Base-by-base conservation (phyloP, 2,888 invertebrate genomes). In the Microctonus hyperodae region DNA sequence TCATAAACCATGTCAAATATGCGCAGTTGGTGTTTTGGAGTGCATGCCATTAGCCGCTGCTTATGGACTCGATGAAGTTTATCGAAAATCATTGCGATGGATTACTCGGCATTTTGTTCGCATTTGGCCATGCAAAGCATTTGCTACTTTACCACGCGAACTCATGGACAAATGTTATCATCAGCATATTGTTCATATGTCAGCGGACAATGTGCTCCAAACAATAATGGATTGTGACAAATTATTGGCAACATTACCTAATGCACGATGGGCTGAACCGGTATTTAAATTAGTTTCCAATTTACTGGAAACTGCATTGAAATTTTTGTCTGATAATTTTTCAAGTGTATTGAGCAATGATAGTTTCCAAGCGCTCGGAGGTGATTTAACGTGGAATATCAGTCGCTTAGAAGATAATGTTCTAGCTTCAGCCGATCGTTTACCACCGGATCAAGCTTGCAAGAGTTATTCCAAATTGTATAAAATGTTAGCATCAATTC, bases 1-100 rank as follows among this genome's bases (percentile, higher is more conserved):
- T 83, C 97, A 98, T 81, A 92, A 93, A 91, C 97, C 97, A 0
- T 98, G 97, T 83, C 88, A 92, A 55, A 91, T 92, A 35, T 97
- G 97, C 83, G 91, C 92, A 20, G 90, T 92, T 55, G 95, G 95
- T 5, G 93, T 96, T 2, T 85, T 95, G 37, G 96, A 97, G 82
- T 94, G 96, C 70, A 87, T 97, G 75, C 93, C 95, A 0, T 86
- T 97, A 50, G 91, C 95, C 4, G 89, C 94, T 4, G 92, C 92
- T 50, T 96, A 94, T 82, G 94, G 94, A 0, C 85, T 97, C 63
- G 94, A 95, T 77, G 96, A 96, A 79, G 86, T 97, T 23, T 93
- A 94, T 82, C 89, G 93, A 71, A 94, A 93, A 83, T 94, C 94
- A 79, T 86, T 96, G 59, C 88, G 90, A 71, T 97, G 97, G 97